Conservation (phyloP, 92 coral and sea anemone species). For the Porites evermanni region DNA sequence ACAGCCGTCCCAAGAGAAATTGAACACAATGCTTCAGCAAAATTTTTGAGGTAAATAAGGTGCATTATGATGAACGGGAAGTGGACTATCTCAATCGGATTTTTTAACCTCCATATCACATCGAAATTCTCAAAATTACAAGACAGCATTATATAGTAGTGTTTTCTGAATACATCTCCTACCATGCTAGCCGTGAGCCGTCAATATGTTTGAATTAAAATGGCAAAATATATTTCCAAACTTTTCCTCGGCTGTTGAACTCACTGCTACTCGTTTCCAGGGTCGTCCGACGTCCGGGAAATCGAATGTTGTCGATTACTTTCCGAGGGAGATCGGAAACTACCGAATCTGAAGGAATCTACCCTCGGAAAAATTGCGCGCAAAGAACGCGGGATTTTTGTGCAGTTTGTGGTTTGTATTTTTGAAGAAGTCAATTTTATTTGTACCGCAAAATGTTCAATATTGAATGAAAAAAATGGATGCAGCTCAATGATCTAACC, state of each 20-base stretch:
- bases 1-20: no score
- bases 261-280: not conserved
- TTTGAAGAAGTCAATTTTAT: not conserved
- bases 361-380: not conserved
- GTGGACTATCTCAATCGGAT: no score
- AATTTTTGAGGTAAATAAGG: no score
- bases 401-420: not conserved
- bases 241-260: not conserved
- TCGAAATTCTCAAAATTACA: not conserved
- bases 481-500: not conserved
- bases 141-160: not conserved
- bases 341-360: not conserved
- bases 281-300: no score
- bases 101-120: no score
- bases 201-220: not conserved
- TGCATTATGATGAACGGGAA: no score
- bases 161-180: not conserved
- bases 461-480: not conserved
- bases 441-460: not conserved
- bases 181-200: not conserved
- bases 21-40: no score
- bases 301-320: no score
- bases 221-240: no score
- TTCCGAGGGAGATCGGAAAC: not conserved
- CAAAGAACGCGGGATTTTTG: conserved; percentile 36